Conservation (phyloP, 1,140 invertebrate genomes). For the Holcopasites calliopsidis region DNA sequence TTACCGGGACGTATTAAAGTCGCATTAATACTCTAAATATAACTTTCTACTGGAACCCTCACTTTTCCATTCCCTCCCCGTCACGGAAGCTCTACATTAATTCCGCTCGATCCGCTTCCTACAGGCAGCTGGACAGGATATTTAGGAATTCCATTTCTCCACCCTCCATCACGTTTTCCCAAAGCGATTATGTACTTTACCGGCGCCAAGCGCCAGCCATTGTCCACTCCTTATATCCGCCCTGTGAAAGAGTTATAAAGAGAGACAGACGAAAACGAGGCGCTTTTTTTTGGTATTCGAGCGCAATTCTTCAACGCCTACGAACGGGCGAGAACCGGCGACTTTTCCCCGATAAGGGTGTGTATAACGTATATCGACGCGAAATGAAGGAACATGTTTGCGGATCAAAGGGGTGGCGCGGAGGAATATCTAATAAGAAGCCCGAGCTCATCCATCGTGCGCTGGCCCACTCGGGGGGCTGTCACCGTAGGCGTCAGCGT, state of each 20-base stretch:
- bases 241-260: too few species aligned
- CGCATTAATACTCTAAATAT: slow-evolving; percentile 45
- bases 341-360: slow-evolving; percentile 55
- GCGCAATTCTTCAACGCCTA: too few species aligned
- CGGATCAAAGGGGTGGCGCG: slow-evolving; percentile 55
- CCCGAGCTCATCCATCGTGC: slow-evolving; percentile 75
- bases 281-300: too few species aligned
- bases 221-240: too few species aligned
- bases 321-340: slow-evolving; percentile 19
- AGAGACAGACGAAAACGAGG: too few species aligned
- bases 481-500: slow-evolving; percentile 77
- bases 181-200: slow-evolving; percentile 5
- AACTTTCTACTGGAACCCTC: slow-evolving; percentile 35
- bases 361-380: slow-evolving; percentile 61
- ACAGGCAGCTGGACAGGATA: neutral
- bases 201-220: neutral
- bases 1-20: slow-evolving; percentile 40
- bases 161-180: neutral
- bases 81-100: slow-evolving; percentile 62
- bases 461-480: slow-evolving; percentile 72
- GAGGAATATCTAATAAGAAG: slow-evolving; percentile 77
- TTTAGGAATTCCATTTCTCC: slow-evolving; percentile 20
- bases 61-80: slow-evolving; percentile 33
- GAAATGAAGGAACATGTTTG: slow-evolving; percentile 58
- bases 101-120: slow-evolving; percentile 23